A percentile compares a stretch with the other conserved stretches of the same genome.
Conservation (phyloP, 2,113 vertebrate species). For the Thalassarche chlororhynchos region DNA sequence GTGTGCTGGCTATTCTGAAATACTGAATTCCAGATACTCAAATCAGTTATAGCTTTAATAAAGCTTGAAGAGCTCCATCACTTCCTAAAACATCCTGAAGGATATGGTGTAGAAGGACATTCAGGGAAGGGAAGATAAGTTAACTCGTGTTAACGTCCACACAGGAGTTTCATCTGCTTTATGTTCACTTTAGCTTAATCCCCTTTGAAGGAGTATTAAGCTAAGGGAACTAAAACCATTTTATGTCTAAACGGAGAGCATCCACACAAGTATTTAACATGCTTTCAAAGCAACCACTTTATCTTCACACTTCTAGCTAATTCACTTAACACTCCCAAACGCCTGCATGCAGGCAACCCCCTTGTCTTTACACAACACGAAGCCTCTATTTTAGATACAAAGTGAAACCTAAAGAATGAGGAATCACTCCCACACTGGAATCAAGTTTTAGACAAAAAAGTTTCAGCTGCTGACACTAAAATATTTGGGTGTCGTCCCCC, state of each 20-base stretch:
- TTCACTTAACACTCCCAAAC: conserved; percentile 6
- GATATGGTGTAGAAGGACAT: neutral
- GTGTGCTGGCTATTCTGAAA: neutral
- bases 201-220: neutral
- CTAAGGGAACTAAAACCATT: conserved; percentile 11
- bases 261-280: conserved; percentile 7
- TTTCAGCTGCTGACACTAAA: neutral
- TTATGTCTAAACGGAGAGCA: neutral
- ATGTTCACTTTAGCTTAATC: conserved; percentile 1
- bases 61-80: neutral
- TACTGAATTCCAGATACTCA: neutral
- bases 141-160: neutral
- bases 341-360: neutral
- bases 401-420: neutral
- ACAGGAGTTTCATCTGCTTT: conserved; percentile 26
- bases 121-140: neutral
- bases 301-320: conserved; percentile 21
- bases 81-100: neutral
- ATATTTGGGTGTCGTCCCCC: neutral
- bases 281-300: neutral
- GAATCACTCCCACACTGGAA: neutral
- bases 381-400: neutral
- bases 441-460: neutral
- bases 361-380: neutral
- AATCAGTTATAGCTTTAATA: neutral